Percentiles rank a stretch among this genome's conserved stretches.
Evolutionary conservation across 2,113 vertebrate genomes (phyloP).

Genomic region (Murina feae): DNA sequence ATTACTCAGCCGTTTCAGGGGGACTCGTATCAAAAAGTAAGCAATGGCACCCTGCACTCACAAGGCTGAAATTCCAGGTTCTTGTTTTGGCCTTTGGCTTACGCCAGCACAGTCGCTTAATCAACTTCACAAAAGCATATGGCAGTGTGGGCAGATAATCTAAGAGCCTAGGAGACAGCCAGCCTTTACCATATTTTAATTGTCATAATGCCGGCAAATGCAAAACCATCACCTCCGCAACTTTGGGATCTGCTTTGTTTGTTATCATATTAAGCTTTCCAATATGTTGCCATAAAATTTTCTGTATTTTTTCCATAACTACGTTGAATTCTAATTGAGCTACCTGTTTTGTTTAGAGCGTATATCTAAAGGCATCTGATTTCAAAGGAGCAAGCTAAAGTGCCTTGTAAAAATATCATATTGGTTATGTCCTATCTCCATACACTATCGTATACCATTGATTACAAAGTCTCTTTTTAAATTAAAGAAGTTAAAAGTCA

Average conservation of each 20-base stretch:
- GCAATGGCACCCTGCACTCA: background rate
- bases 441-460: background rate
- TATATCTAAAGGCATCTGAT: background rate
- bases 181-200: background rate
- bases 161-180: background rate
- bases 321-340: background rate
- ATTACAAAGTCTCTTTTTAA: background rate
- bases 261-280: background rate
- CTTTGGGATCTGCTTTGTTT: background rate
- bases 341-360: background rate
- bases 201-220: background rate
- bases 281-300: background rate
- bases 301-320: background rate
- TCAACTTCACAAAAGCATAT: background rate
- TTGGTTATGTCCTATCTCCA: background rate
- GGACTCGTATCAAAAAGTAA: background rate
- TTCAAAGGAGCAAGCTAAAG: conserved; percentile 19
- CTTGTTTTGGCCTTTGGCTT: background rate
- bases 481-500: background rate
- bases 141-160: background rate
- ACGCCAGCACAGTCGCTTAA: background rate
- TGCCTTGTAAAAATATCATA: background rate
- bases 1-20: background rate
- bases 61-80: background rate
- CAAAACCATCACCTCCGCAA: background rate